These are phyloP conservation scores for Eulithis prunata DNA, from an alignment of 2,888 invertebrate genomes.

Conservation along the genomic window DNA sequence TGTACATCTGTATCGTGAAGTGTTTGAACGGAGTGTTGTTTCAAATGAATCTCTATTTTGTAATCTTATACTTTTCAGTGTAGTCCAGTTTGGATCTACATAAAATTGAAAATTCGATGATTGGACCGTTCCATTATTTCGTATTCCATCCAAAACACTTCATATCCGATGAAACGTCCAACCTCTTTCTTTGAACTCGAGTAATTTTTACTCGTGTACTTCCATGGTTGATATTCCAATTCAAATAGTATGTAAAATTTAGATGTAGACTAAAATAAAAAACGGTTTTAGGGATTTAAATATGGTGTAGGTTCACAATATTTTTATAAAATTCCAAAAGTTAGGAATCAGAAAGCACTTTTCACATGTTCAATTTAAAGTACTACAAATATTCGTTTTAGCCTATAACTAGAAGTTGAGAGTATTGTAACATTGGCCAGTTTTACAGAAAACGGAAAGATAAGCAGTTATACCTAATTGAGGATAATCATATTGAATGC, in stretches of 20 bases:
- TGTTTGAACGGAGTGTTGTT: not conserved
- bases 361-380: not conserved
- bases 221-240: not conserved
- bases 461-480: not conserved
- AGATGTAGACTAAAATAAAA: not conserved
- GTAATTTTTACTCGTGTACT: too few species aligned
- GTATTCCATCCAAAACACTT: slow-evolving; percentile 29
- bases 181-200: not conserved
- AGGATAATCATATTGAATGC: slow-evolving; percentile 9
- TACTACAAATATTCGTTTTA: not conserved
- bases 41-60: slow-evolving; percentile 24
- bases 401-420: not conserved
- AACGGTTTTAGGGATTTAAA: not conserved
- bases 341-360: not conserved
- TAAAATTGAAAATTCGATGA: not conserved
- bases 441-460: not conserved
- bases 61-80: slow-evolving; percentile 16
- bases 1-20: not conserved
- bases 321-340: too few species aligned
- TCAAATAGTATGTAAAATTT: not conserved
- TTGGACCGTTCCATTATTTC: slow-evolving; percentile 19
- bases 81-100: not conserved
- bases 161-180: slow-evolving; percentile 15
- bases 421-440: not conserved
- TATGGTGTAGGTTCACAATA: slow-evolving; percentile 2